These are phyloP conservation scores for Tapirus indicus DNA, from an alignment of 2,797 vertebrate genomes.

Conservation along the genomic window DNA sequence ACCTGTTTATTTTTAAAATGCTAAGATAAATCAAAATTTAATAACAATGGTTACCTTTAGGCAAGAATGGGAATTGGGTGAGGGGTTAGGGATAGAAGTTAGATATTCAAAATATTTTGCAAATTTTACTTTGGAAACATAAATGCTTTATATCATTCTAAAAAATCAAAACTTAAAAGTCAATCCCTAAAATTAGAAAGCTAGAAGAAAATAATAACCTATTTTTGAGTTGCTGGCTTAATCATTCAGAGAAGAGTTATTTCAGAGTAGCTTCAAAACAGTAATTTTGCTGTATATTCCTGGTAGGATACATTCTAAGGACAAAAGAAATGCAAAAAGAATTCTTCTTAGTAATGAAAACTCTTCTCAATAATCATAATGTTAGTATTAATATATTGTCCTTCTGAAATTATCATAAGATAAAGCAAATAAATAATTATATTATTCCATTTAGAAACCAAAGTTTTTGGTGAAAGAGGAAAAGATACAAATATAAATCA, in stretches of 20 bases:
- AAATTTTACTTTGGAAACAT: slow-evolving; percentile 41
- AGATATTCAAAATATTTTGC: background rate
- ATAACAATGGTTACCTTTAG: background rate
- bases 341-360: background rate
- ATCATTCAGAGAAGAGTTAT: background rate
- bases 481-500: background rate
- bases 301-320: background rate
- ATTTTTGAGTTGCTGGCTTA: background rate
- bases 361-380: background rate
- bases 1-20: background rate
- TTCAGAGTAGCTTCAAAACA: background rate
- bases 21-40: background rate
- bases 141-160: background rate
- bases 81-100: background rate
- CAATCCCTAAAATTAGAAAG: background rate
- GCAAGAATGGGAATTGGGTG: background rate
- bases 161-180: slow-evolving; percentile 42
- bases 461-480: background rate
- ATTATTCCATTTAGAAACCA: background rate
- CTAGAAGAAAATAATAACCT: slow-evolving; percentile 21
- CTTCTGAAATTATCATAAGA: background rate
- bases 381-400: background rate
- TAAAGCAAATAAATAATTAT: slow-evolving; percentile 25
- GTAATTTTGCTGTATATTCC: background rate
- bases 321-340: slow-evolving; percentile 9